A percentile compares a stretch with the other conserved stretches of the same genome.
These are phyloP conservation scores for Epinephelus malabaricus DNA, from an alignment of 2,797 vertebrate genomes.

Conservation along the genomic window DNA sequence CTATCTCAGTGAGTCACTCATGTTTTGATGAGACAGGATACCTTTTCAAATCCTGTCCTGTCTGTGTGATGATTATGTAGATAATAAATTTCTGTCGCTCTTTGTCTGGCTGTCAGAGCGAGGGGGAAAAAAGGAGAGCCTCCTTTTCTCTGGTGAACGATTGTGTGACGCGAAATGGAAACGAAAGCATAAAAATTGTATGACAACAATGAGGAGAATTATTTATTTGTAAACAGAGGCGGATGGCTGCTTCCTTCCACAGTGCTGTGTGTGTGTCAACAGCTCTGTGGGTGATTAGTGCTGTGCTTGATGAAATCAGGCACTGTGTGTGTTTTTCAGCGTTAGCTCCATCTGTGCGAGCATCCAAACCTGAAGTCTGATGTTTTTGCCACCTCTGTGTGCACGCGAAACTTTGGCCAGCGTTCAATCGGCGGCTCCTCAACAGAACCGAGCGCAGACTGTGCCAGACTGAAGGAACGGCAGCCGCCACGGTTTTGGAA, in stretches of 20 bases:
- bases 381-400: conserved; percentile 56
- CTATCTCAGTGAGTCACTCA: conserved; percentile 33
- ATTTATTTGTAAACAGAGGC: conserved; percentile 73
- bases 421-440: conserved; percentile 60
- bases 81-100: conserved; percentile 39
- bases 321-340: conserved; percentile 57
- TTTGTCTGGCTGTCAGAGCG: conserved; percentile 62
- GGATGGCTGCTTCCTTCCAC: conserved; percentile 22
- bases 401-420: conserved; percentile 58
- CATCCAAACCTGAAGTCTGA: conserved; percentile 52
- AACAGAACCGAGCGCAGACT: conserved; percentile 46
- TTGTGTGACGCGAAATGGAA: conserved; percentile 69
- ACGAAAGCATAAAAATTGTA: conserved; percentile 66
- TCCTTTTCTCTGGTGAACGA: conserved; percentile 47
- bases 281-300: conserved; percentile 61
- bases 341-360: conserved; percentile 64
- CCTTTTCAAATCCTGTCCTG: conserved; percentile 53
- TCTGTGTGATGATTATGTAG: conserved; percentile 47
- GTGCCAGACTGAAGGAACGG: conserved; percentile 67
- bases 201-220: conserved; percentile 57
- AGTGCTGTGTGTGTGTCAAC: conserved; percentile 14
- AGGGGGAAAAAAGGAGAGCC: conserved; percentile 19
- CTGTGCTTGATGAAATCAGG: conserved; percentile 51
- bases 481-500: conserved; percentile 67
- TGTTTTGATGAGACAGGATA: conserved; percentile 29